phyloP scores from a whole-genome alignment of 2,888 invertebrate species.

The Megalurothrips usitatus region DNA sequence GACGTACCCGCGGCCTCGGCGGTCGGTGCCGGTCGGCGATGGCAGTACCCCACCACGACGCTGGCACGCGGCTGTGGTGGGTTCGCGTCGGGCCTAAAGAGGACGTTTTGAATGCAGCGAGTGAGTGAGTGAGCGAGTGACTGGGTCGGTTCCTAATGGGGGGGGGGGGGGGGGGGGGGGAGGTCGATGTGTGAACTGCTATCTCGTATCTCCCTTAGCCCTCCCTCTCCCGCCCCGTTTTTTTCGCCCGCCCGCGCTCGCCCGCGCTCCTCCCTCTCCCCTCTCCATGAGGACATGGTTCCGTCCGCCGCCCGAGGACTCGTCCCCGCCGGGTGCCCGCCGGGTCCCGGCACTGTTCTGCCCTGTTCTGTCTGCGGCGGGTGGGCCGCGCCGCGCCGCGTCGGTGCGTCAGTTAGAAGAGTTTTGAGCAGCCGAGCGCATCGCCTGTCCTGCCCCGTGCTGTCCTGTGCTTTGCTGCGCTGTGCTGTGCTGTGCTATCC shows the following conservation, averaged over 20 bases:
- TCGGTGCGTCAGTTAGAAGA: not conserved
- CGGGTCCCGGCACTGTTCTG: no score
- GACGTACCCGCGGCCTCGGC: no score
- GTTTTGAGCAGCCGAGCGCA: not conserved
- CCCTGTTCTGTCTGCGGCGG: no score
- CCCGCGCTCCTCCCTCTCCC: constrained; percentile 1
- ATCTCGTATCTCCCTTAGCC: constrained; percentile 1
- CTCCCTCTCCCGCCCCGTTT: constrained; percentile 12
- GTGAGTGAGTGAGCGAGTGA: not conserved
- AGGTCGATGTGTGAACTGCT: not conserved
- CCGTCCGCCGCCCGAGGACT: no score
- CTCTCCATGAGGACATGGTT: no score
- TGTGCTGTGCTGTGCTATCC: not conserved
- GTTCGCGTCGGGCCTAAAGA: no score
- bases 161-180: not conserved
- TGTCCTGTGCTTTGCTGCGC: not conserved
- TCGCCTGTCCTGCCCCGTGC: not conserved
- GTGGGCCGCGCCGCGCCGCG: not conserved
- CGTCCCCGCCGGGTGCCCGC: no score
- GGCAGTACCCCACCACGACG: no score
- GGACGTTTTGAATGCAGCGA: not conserved
- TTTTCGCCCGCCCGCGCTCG: not conserved
- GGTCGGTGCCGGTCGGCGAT: no score
- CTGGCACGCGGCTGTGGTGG: no score
- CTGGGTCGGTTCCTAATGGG: no score